Evolutionary conservation across 2,888 invertebrate species (phyloP).

Genomic region (Hirtodrosophila duncani): DNA sequence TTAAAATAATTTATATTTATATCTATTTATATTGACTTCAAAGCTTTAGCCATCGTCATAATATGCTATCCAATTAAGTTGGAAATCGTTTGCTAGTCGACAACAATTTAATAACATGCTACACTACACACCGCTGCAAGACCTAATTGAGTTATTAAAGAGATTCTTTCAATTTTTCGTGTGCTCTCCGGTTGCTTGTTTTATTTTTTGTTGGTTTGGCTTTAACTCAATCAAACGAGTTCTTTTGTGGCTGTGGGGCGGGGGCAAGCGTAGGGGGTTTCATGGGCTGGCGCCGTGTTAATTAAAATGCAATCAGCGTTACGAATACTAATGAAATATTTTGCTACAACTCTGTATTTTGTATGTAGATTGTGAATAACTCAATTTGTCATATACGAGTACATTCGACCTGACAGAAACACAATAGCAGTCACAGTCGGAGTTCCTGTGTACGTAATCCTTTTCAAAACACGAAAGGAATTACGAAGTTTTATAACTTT

Average conservation of each 20-base stretch:
- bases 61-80: constrained; percentile 27
- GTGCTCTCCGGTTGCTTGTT: too few relatives aligned
- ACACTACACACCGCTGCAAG: constrained; percentile 1
- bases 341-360: constrained; percentile 20
- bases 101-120: constrained; percentile 56
- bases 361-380: constrained; percentile 57
- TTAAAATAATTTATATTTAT: too few relatives aligned
- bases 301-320: constrained; percentile 74
- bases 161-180: constrained; percentile 64
- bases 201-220: constrained; percentile 1
- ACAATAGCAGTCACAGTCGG: constrained; percentile 5
- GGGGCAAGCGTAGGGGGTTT: constrained; percentile 1
- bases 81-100: constrained; percentile 29
- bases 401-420: constrained; percentile 7
- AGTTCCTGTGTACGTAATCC: not conserved
- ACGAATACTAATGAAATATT: constrained; percentile 68
- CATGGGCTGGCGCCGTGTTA: constrained; percentile 64
- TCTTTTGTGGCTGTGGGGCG: constrained; percentile 15
- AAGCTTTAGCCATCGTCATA: constrained; percentile 14
- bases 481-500: too few relatives aligned
- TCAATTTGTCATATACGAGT: constrained; percentile 59
- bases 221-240: constrained; percentile 61
- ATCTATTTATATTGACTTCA: constrained; percentile 12
- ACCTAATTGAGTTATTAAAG: constrained; percentile 65
- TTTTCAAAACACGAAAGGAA: too few relatives aligned